These are phyloP conservation scores for Grapholita molesta DNA, from an alignment of 1,140 invertebrate species.

Conservation along the genomic window DNA sequence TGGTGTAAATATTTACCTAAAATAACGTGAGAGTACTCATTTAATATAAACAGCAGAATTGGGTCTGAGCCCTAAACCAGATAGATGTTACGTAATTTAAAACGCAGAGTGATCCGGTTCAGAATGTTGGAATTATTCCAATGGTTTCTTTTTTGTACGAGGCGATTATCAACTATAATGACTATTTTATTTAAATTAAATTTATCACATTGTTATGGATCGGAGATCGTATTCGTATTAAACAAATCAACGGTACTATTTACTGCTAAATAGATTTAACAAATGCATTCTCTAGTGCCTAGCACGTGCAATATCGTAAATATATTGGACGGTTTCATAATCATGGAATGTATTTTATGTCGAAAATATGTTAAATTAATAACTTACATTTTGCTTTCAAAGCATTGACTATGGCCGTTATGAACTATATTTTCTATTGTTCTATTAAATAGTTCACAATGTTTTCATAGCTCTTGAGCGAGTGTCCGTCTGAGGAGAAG, in stretches of 20 bases:
- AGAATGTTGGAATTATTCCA: neutral
- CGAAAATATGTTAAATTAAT: neutral
- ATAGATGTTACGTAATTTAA: neutral
- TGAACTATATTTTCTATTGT: too few relatives aligned
- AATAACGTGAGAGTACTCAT: slow-evolving; percentile 4
- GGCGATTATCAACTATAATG: neutral
- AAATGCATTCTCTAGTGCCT: neutral
- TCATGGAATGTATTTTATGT: neutral
- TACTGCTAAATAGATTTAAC: neutral
- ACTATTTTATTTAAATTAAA: neutral
- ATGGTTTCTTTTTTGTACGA: neutral
- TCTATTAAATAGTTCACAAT: too few relatives aligned
- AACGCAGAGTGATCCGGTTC: neutral
- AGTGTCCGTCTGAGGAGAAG: too few relatives aligned
- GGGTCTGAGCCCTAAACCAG: neutral
- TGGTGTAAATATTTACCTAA: neutral
- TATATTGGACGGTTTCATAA: neutral
- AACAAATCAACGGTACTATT: neutral
- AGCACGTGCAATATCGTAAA: neutral
- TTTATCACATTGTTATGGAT: neutral
- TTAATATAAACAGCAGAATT: slow-evolving; percentile 3
- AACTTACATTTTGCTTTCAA: neutral
- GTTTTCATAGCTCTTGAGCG: neutral
- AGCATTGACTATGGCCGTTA: too few relatives aligned
- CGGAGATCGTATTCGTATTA: neutral